Base-by-base conservation (phyloP, 2,797 vertebrate genomes). In the Paratrypauchen microcephalus region DNA sequence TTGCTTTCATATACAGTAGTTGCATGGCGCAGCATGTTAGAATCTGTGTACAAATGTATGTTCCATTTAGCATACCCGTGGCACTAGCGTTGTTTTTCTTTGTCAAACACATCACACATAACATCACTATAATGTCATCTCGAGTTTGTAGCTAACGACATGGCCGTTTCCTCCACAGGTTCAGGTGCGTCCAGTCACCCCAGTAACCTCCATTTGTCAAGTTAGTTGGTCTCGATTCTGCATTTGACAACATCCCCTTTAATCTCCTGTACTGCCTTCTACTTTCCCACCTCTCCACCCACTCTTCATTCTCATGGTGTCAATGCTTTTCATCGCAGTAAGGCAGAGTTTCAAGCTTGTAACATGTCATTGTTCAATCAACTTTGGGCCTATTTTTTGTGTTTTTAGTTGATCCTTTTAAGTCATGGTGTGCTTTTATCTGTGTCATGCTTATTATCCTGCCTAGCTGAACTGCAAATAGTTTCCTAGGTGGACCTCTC, bases 191-290 rank as follows among this genome's bases (percentile, higher is more conserved):
- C 91, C 81, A 94, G 96, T 98, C 97, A 97, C 95, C 91, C 94
- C 85, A 93, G 96, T 99, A 98, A 96, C 95, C 95, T 96, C 93
- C 96, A 97, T 98, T 95, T 94, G 93, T 95, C 95, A 96, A 97
- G 95, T 98, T 98, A 92, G 82, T 97, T 96, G 95, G 92, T 92
- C 94, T 97, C 94, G 90, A 95, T 97, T 97, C 94, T 91, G 83
- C 95, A 95, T 95, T 94, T 93, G 79, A 94, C 94, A 94, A 94
- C 89, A 87, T 82, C 91, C 94, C 79, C 91, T 85, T 81, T 92
- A 87, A 76, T 75, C 85, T 82, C 83, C 65, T 69, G 16, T 45
- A 69, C 73, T 88, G 89, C 84, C 82, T 85, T 81, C 91, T 94
- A 94, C 59, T 91, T 86, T 48, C 71, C 71, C 90, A 55, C 88